Percentiles rank a stretch among this genome's conserved stretches.
Evolutionary conservation across 2,797 vertebrate genomes (phyloP).

Genomic region (Trachops cirrhosus): DNA sequence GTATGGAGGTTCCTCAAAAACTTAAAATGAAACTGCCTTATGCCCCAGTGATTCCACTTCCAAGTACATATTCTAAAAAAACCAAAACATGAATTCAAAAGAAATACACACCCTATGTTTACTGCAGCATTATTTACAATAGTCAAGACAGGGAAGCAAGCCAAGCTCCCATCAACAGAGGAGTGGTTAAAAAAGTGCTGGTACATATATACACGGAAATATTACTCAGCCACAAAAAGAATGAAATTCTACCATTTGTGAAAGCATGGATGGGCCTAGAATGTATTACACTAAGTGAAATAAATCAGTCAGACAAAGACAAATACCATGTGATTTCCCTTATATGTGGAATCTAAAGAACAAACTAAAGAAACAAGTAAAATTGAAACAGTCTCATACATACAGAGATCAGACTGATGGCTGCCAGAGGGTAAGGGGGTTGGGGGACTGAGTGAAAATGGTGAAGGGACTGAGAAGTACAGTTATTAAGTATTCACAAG

Average conservation of each 20-base stretch:
- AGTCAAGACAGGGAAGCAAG: not conserved
- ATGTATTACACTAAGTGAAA: not conserved
- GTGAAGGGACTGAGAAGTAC: too few species aligned
- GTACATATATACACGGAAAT: not conserved
- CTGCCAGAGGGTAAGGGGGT: too few species aligned
- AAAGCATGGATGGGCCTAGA: not conserved
- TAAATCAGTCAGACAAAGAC: not conserved
- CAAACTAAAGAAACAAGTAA: too few species aligned
- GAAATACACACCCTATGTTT: not conserved
- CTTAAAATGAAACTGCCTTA: not conserved
- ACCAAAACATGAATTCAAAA: not conserved
- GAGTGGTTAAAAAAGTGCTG: not conserved
- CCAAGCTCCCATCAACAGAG: not conserved
- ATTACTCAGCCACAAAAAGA: not conserved
- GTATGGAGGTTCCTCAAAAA: not conserved
- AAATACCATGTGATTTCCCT: not conserved
- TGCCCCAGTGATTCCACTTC: not conserved
- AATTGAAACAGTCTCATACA: too few species aligned
- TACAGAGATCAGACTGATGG: too few species aligned
- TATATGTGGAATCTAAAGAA: not conserved
- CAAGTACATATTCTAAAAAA: not conserved
- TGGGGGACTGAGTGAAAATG: too few species aligned
- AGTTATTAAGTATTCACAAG: too few species aligned
- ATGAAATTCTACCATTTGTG: not conserved
- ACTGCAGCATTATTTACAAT: not conserved